Evolutionary conservation across 2,888 invertebrate genomes (phyloP), one percentile per base, ranked within the genome.

Genomic region (Julus scandinavius): DNA sequence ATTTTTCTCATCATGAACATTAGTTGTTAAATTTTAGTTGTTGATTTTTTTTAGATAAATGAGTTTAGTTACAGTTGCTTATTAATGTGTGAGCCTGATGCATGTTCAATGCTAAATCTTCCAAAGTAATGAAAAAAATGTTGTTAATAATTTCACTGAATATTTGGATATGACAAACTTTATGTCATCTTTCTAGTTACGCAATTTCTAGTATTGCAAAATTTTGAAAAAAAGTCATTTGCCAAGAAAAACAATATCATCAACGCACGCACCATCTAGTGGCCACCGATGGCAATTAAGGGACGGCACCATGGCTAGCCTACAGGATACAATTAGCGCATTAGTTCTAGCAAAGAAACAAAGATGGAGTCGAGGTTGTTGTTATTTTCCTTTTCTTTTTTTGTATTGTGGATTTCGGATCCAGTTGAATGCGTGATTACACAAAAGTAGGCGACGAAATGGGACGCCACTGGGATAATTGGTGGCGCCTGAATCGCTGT

Each of bases 381-480:
- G 54, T 54, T 54, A 54, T 54, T 54, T 54, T 54, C 54, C 54
- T 54, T 54, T 54, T 54, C 54, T 54, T 54, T 54, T 17, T 58
- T 58, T n/a, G 58, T 17, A 58, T 58, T 54, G 54, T 11, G 54
- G 2, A 54, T 54, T 54, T 54, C 54, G 54, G 54, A 54, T 54
- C 54, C 54, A 54, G 54, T 54, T 54, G 54, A 54, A 54, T 54
- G 54, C 54, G 54, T 54, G 54, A 54, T 54, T 54, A 54, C 54
- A 54, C 54, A 54, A 54, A 11, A 54, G 54, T 54, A 83, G 83
- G 29, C 83, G 40, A 40, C 83, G 40, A 83, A 83, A 29, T 83
- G 83, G 83, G 83, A n/a, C 83, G 83, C 83, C 83, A 83, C 83
- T 83, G 83, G 83, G 83, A 83, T 83, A 83, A 83, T 17, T 83